Percentiles rank a stretch among this genome's conserved stretches.
Evolutionary conservation across 2,113 vertebrate species (phyloP).

Genomic region (Microcebus lehilahytsara): DNA sequence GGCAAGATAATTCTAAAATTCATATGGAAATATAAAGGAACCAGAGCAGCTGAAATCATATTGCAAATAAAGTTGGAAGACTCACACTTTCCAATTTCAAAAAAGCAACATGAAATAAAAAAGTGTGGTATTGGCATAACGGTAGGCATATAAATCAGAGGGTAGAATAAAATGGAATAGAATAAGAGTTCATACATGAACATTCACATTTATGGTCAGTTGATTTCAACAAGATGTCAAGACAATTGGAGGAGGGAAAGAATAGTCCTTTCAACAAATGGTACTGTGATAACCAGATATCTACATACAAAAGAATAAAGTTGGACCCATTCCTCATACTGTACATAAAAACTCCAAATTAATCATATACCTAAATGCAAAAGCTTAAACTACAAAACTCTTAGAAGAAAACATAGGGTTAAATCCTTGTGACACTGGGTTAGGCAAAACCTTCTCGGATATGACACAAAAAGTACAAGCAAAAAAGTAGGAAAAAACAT

Average conservation of each 20-base stretch:
- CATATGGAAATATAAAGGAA: background rate
- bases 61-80: background rate
- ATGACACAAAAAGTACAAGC: background rate
- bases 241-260: background rate
- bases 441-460: background rate
- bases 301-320: background rate
- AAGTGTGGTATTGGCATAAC: background rate
- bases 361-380: background rate
- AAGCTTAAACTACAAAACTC: background rate
- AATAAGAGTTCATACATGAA: background rate
- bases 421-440: background rate
- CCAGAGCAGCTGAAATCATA: background rate
- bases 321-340: background rate
- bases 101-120: background rate
- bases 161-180: no score
- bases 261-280: background rate
- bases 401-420: background rate
- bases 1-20: background rate
- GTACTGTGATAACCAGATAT: background rate
- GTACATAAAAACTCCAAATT: background rate
- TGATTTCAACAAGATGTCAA: background rate
- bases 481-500: background rate
- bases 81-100: background rate
- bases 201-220: background rate
- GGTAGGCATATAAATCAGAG: background rate